Evolutionary conservation across 2,797 vertebrate genomes (phyloP).

Genomic region (Paramormyrops hopkinsi): DNA sequence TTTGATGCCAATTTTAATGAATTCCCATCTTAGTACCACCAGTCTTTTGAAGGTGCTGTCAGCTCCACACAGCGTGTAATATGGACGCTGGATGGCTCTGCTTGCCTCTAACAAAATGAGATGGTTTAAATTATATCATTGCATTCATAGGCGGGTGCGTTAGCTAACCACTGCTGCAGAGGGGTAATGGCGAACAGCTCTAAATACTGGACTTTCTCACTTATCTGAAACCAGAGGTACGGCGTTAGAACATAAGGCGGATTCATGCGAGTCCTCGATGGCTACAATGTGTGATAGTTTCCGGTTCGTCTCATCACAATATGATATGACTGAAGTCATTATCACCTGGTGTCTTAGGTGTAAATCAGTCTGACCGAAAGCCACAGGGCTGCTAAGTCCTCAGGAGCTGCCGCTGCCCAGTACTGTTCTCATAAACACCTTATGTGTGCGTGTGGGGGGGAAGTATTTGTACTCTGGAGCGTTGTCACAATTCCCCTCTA

Average conservation of each 20-base stretch:
- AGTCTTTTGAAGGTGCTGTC: slow-evolving; percentile 19
- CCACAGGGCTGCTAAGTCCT: neutral
- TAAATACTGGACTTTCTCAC: neutral
- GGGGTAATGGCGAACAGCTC: neutral
- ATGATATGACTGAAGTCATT: neutral
- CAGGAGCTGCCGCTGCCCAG: neutral
- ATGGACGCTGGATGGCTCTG: neutral
- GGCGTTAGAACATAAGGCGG: neutral
- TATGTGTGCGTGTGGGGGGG: neutral
- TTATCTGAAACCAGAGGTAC: neutral
- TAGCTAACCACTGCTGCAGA: neutral
- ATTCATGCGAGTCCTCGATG: neutral
- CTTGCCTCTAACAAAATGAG: neutral
- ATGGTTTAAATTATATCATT: neutral
- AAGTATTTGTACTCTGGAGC: neutral
- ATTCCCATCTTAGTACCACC: slow-evolving; percentile 35
- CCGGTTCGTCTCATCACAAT: neutral
- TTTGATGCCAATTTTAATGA: slow-evolving; percentile 56
- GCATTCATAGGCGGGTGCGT: neutral
- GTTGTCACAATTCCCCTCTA: neutral
- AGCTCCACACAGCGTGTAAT: neutral
- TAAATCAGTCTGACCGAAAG: neutral
- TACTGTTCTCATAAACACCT: neutral
- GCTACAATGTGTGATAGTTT: neutral
- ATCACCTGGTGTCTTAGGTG: neutral